phyloP scores from a whole-genome alignment of 2,888 invertebrate species.

The Luffia ferchaultella region DNA sequence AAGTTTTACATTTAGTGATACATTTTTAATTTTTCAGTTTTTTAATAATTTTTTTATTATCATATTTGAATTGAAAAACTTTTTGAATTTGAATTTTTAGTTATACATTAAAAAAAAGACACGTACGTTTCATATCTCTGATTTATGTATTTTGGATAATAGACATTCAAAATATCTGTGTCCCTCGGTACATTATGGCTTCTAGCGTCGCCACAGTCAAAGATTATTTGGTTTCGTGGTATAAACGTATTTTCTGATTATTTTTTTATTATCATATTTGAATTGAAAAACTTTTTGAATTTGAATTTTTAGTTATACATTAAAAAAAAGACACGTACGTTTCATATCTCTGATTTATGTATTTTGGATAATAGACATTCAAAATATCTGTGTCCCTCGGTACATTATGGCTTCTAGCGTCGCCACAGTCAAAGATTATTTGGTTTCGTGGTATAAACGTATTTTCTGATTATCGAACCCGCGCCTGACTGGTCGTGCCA shows the following conservation, averaged over 20 bases:
- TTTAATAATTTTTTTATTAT: not conserved
- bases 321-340: not conserved
- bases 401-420: not conserved
- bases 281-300: not conserved
- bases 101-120: not conserved
- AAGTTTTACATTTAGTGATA: not conserved
- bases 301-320: not conserved
- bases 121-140: not conserved
- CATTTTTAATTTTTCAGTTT: not conserved
- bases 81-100: not conserved
- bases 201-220: not conserved
- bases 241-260: not conserved
- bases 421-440: too few relatives aligned
- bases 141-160: not conserved
- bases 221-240: too few relatives aligned
- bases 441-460: not conserved
- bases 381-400: not conserved
- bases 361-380: not conserved
- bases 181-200: not conserved
- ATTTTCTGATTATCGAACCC: too few relatives aligned
- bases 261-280: not conserved
- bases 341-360: not conserved
- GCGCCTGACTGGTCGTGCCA: not conserved
- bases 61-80: not conserved
- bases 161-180: not conserved